Conservation (phyloP, 2,888 invertebrate species). For the Pimpla rufipes region DNA sequence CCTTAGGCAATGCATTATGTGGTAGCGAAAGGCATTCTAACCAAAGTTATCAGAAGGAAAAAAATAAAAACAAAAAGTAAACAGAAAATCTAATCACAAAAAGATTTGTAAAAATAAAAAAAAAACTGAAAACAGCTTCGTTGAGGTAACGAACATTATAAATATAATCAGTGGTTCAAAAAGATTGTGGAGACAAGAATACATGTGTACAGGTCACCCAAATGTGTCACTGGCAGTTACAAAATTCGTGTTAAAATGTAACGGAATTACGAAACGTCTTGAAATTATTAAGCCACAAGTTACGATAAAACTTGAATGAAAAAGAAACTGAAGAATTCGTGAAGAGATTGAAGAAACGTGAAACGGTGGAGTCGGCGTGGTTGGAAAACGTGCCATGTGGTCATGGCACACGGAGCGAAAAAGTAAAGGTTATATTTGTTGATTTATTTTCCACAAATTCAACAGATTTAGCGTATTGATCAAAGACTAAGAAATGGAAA, state of each 20-base stretch:
- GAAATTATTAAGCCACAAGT: background rate
- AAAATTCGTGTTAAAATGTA: background rate
- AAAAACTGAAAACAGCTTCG: background rate
- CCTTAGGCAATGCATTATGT: no score
- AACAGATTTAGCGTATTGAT: slow-evolving; percentile 10
- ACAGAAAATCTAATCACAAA: no score
- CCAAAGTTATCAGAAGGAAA: no score
- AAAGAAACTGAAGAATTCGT: background rate
- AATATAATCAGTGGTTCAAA: no score
- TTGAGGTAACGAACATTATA: no score
- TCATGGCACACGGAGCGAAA: slow-evolving; percentile 35
- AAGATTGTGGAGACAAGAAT: no score
- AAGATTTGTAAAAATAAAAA: no score
- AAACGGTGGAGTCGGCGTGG: background rate
- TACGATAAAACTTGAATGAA: background rate
- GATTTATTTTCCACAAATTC: background rate
- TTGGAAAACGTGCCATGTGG: slow-evolving; percentile 71
- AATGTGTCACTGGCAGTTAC: background rate
- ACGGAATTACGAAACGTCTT: background rate
- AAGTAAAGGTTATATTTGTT: slow-evolving; percentile 68
- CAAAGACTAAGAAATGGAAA: background rate
- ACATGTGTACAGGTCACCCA: background rate
- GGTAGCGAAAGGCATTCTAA: no score
- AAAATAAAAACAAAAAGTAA: no score
- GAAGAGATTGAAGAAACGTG: background rate